Percentiles rank a stretch among this genome's conserved stretches.
These are phyloP conservation scores for Cheilosia grossa DNA, from an alignment of 2,888 invertebrate genomes.

Conservation along the genomic window DNA sequence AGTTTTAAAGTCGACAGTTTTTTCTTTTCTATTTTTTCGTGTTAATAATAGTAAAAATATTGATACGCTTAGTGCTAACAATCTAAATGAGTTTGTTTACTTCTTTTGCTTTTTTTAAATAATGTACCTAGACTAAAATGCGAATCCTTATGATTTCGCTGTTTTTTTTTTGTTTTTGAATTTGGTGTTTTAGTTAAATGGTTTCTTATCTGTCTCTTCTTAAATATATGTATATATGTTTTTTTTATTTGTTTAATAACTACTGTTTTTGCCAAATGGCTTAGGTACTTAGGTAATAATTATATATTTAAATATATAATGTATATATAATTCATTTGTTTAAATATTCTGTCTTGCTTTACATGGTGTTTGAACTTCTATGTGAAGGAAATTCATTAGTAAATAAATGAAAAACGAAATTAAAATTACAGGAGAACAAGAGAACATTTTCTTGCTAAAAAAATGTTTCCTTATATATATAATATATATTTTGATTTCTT, in stretches of 20 bases:
- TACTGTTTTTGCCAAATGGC: conserved; percentile 82
- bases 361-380: conserved; percentile 59
- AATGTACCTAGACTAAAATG: conserved; percentile 66
- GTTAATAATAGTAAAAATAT: conserved; percentile 74
- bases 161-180: conserved; percentile 44
- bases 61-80: conserved; percentile 75
- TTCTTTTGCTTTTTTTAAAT: conserved; percentile 48
- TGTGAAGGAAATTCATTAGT: conserved; percentile 59
- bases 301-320: conserved; percentile 75
- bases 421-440: conserved; percentile 38
- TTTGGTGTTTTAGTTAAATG: conserved; percentile 68
- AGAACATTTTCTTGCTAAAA: conserved; percentile 44
- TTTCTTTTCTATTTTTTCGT: conserved; percentile 47
- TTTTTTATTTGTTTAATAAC: conserved; percentile 56
- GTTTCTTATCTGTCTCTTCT: conserved; percentile 45
- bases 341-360: conserved; percentile 48
- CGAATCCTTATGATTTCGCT: conserved; percentile 68
- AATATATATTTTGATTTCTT: conserved; percentile 53
- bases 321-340: conserved; percentile 29
- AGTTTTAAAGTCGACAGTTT: conserved; percentile 53
- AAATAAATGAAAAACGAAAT: conserved; percentile 35
- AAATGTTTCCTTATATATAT: conserved; percentile 11
- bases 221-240: conserved; percentile 50
- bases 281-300: conserved; percentile 82
- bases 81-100: conserved; percentile 68